Conservation (phyloP, 2,888 invertebrate genomes). For the Xylota segnis region DNA sequence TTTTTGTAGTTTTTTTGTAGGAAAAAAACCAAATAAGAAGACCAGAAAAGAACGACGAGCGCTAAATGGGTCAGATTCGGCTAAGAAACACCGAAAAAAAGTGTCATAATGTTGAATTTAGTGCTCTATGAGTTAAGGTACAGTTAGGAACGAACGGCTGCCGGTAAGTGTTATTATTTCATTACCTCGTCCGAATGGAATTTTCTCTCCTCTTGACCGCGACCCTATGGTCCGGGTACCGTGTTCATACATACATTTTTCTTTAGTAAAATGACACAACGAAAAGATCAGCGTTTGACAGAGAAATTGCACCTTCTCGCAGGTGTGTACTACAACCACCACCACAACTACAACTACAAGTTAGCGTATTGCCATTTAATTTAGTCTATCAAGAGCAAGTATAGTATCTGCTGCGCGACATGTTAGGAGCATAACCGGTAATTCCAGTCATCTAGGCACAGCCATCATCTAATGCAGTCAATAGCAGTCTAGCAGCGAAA, state of each 20-base stretch:
- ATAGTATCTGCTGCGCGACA: slow-evolving; percentile 49
- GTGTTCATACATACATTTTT: slow-evolving; percentile 24
- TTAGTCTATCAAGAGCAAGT: slow-evolving; percentile 73
- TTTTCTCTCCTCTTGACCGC: slow-evolving; percentile 52
- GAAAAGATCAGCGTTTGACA: slow-evolving; percentile 63
- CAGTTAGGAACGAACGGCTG: slow-evolving; percentile 48
- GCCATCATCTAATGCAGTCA: slow-evolving; percentile 50
- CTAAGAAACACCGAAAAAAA: slow-evolving; percentile 53
- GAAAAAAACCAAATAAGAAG: slow-evolving; percentile 23
- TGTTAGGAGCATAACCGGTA: slow-evolving; percentile 71
- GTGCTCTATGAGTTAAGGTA: slow-evolving; percentile 57
- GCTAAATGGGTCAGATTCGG: slow-evolving; percentile 67
- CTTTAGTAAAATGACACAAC: slow-evolving; percentile 37
- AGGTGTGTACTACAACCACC: slow-evolving; percentile 54
- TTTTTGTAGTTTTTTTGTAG: slow-evolving; percentile 4
- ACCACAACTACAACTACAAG: slow-evolving; percentile 10
- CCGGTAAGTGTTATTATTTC: slow-evolving; percentile 53
- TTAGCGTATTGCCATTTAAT: slow-evolving; percentile 67
- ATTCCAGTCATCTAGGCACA: slow-evolving; percentile 65
- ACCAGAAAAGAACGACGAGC: slow-evolving; percentile 40
- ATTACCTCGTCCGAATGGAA: slow-evolving; percentile 58
- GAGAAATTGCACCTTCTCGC: slow-evolving; percentile 73
- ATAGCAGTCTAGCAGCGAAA: slow-evolving; percentile 64
- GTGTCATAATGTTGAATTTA: slow-evolving; percentile 66
- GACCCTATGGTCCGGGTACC: slow-evolving; percentile 36